phyloP scores from a whole-genome alignment of 2,797 vertebrate species.

The Bradypodion pumilum region DNA sequence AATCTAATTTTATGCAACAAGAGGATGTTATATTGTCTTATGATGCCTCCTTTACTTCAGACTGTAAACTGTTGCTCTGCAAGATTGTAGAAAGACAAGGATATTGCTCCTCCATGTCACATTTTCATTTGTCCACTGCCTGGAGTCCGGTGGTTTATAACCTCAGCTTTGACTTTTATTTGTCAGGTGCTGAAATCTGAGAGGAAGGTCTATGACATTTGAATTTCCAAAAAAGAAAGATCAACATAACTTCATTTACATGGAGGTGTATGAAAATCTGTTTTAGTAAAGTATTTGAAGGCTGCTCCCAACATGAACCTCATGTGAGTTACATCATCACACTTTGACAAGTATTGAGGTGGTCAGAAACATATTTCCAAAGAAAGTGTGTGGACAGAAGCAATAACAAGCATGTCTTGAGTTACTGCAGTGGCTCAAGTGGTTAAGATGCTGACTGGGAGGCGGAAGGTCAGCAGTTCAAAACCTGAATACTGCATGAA shows the following conservation, averaged over 20 bases:
- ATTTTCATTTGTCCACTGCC: neutral
- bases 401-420: too few relatives aligned
- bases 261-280: too few relatives aligned
- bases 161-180: neutral
- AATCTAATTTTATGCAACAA: neutral
- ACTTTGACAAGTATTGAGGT: neutral
- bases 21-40: neutral
- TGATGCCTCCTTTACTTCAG: neutral
- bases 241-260: neutral
- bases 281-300: neutral
- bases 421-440: too few relatives aligned
- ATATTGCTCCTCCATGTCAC: neutral
- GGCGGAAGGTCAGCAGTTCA: too few relatives aligned
- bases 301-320: neutral
- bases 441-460: too few relatives aligned
- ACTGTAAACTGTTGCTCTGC: neutral
- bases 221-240: neutral
- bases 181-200: neutral
- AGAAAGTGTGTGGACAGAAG: neutral
- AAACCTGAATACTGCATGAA: too few relatives aligned
- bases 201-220: neutral
- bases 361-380: neutral
- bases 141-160: neutral
- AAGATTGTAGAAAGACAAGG: neutral
- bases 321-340: neutral